Evolutionary conservation across 1,140 invertebrate genomes (phyloP), one percentile per base, ranked within the genome.

Genomic region (Chionoecetes opilio): DNA sequence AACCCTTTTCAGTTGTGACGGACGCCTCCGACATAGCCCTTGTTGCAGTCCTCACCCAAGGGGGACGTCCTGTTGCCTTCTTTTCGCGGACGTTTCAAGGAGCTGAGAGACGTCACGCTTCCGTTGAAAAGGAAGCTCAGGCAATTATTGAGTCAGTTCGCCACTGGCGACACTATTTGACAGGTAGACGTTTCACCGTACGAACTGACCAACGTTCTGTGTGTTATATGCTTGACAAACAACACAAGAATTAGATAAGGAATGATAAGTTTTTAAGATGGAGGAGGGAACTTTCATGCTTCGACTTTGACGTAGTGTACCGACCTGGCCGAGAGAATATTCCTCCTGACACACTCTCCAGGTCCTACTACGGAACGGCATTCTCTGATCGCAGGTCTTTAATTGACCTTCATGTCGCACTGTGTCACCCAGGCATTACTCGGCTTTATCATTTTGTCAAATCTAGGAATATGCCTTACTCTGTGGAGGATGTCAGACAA

Each of bases 301-400:
- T n/a, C n/a, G n/a, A n/a, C n/a, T n/a, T n/a, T n/a, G 96, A 87
- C 37, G 96, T 96, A 93, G 96, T 38, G 96, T 89, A 89, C 31
- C 37, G 87, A 37, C 31, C 87, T 14, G 87, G 96, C 32, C 85
- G 63, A 84, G 46, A 96, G 34, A 96, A 96, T 82, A 94, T 90
- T 38, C 53, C 96, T 46, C 96, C 96, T 63, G 97, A 97, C 82
- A n/a, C n/a, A n/a, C n/a, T n/a, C n/a, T n/a, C n/a, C n/a, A n/a
- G n/a, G n/a, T n/a, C n/a, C n/a, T n/a, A n/a, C n/a, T n/a, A n/a
- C n/a, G n/a, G n/a, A n/a, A n/a, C n/a, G n/a, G n/a, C n/a, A n/a
- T n/a, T n/a, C n/a, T n/a, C n/a, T n/a, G n/a, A n/a, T n/a, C n/a
- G n/a, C n/a, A n/a, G n/a, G n/a, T n/a, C n/a, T n/a, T n/a, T n/a